Evolutionary conservation across 23 tunicate genomes (phyloP).

Genomic region (Clavelina lepadiformis): DNA sequence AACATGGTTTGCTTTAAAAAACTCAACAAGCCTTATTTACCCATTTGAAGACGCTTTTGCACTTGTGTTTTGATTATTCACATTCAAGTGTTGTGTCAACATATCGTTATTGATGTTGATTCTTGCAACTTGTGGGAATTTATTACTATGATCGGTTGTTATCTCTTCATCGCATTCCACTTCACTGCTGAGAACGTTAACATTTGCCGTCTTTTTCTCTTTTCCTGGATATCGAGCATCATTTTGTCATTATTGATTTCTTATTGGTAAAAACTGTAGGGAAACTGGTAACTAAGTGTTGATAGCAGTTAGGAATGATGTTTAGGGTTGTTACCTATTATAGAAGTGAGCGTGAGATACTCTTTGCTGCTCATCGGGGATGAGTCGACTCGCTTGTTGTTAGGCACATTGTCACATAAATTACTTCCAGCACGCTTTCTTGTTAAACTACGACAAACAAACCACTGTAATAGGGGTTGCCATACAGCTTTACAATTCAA

Average conservation of each 20-base stretch:
- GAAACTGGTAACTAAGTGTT: background rate
- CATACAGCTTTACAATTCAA: no score
- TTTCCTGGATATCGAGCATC: constrained; percentile 21
- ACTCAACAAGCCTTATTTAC: no score
- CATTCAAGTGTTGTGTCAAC: no score
- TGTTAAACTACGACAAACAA: constrained; percentile 25
- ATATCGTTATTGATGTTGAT: no score
- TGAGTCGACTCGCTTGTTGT: constrained; percentile 39
- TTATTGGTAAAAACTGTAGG: background rate
- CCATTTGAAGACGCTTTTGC: no score
- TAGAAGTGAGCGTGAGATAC: constrained; percentile 21
- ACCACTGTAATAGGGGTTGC: no score
- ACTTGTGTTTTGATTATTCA: no score
- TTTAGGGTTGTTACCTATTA: constrained; percentile 26
- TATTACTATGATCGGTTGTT: constrained; percentile 62
- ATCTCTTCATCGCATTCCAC: constrained; percentile 58
- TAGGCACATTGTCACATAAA: constrained; percentile 31
- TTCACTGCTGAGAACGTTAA: constrained; percentile 46
- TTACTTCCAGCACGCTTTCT: constrained; percentile 43
- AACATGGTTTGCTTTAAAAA: no score
- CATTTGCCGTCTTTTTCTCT: constrained; percentile 61
- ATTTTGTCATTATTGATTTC: background rate
- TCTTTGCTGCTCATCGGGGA: background rate
- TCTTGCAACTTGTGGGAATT: constrained; percentile 34
- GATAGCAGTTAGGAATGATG: background rate